Base-by-base conservation (phyloP, 2,888 invertebrate genomes). In the Drosophila ochracea region DNA sequence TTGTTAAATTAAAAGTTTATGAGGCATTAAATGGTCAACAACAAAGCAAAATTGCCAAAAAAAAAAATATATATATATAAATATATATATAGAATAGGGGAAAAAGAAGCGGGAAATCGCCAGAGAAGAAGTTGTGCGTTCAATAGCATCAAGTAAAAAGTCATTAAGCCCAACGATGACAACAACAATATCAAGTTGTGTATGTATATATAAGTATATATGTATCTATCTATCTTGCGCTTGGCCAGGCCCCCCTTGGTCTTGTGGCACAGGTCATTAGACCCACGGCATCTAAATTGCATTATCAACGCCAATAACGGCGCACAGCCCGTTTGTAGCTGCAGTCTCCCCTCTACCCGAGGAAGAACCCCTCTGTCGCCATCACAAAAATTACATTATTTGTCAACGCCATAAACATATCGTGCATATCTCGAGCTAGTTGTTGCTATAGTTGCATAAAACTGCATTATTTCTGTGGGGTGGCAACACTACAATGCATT, bases 1-100 rank as follows among this genome's bases (percentile, higher is more conserved):
- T 88, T 90, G 85, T 90, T 88, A 88, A 88, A 88, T 88, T 88
- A 88, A 90, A 90, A 88, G 76, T 88, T 88, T 90, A 88, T 88
- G 87, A 81, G 83, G 90, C 90, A 88, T 88, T 90, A 83, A 88
- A 88, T 88, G 88, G 82, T 77, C 88, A 88, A 62, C 80, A 83
- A 84, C 78, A 87, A 87, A 82, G 85, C 83, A 74, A 78, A 85
- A 82, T 80, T 89, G 84, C 89, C 84, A 87, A 89, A 89, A 89
- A 80, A 78, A 72, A 59, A 3, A 28, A 13, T 49, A 53, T 55
- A 64, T 50, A 75, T 66, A 33, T 47, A 72, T 61, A 76, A 76
- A 2, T 64, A 76, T 13, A 78, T 78, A 68, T 65, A 68, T 13
- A 68, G 65, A 50, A 53, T 53, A 33, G 52, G 61, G 50, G 49